Conservation (phyloP, 2,888 invertebrate genomes). For the Caenorhabditis japonica region DNA sequence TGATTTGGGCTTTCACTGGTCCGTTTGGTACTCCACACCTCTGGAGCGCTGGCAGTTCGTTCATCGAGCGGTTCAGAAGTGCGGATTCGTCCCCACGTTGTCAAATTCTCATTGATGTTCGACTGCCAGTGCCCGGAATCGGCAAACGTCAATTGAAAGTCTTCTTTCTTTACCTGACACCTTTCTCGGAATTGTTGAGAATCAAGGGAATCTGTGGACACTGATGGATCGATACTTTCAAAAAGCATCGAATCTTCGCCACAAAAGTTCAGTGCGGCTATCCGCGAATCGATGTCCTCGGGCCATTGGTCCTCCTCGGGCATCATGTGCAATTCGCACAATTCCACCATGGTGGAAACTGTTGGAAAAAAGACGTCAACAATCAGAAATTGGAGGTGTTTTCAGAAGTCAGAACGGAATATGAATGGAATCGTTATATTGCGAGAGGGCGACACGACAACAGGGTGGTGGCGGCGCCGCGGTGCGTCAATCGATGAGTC, state of each 20-base stretch:
- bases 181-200: conserved; percentile 68
- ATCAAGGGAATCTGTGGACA: conserved; percentile 76
- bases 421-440: too few species aligned
- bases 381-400: too few species aligned
- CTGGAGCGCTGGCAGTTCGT: conserved; percentile 64
- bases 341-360: conserved; percentile 52
- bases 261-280: conserved; percentile 77
- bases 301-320: conserved; percentile 69
- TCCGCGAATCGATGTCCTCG: conserved; percentile 75
- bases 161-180: conserved; percentile 68
- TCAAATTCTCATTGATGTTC: conserved; percentile 60
- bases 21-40: conserved; percentile 25
- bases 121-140: conserved; percentile 75
- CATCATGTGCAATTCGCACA: conserved; percentile 63
- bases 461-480: conserved; percentile 9
- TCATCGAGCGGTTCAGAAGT: conserved; percentile 65
- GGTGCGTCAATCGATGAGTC: conserved; percentile 39
- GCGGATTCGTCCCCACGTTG: conserved; percentile 77
- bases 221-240: conserved; percentile 58
- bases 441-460: too few species aligned
- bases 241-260: conserved; percentile 54
- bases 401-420: too few species aligned
- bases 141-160: conserved; percentile 76
- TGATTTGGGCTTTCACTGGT: conserved; percentile 6
- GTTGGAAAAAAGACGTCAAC: conserved; percentile 4